These are phyloP conservation scores for Vespertilio murinus DNA, from an alignment of 2,797 vertebrate genomes.

Conservation along the genomic window DNA sequence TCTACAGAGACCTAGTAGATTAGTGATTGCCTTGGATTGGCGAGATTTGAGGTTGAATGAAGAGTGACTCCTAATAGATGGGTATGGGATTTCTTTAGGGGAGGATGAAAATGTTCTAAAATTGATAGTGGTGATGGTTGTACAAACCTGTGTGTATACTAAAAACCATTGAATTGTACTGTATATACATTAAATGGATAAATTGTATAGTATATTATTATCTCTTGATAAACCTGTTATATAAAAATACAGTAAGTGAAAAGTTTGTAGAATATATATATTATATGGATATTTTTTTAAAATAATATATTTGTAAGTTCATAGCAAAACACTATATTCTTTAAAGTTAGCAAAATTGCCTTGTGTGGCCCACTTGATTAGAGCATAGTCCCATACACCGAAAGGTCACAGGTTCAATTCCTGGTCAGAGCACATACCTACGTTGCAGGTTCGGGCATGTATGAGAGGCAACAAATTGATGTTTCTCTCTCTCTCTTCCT, in stretches of 20 bases:
- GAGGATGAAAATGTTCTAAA: neutral
- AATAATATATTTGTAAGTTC: neutral
- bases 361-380: neutral
- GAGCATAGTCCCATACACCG: neutral
- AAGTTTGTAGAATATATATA: neutral
- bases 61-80: neutral
- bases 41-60: neutral
- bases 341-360: neutral
- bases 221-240: neutral
- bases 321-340: neutral
- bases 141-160: neutral
- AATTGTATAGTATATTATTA: neutral
- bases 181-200: neutral
- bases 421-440: neutral
- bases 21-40: neutral
- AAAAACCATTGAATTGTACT: neutral
- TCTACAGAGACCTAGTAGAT: neutral
- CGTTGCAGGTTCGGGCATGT: neutral
- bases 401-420: neutral
- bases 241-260: neutral
- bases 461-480: neutral
- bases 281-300: slow-evolving; percentile 29
- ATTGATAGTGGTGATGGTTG: neutral
- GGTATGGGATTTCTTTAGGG: neutral
- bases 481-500: neutral